Evolutionary conservation across 2,113 vertebrate species (phyloP), one percentile per base, ranked within the genome.

Genomic region (Trinectes maculatus): DNA sequence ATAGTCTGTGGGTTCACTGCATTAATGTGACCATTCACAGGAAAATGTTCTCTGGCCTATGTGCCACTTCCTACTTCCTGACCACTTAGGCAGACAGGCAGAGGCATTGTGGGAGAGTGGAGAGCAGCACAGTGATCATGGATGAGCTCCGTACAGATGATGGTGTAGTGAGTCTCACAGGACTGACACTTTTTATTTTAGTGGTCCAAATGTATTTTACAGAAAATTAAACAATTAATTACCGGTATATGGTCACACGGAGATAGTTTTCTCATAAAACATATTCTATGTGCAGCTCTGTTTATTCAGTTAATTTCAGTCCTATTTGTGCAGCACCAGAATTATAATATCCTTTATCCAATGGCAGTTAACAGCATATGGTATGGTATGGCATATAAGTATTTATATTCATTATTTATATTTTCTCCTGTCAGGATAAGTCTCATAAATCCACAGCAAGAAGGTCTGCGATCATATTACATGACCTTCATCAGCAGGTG

Each of bases 71-170:
- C 34, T 76, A 64, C 77, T 76, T 74, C 59, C 2, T 40, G 49
- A 55, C 55, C 63, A 71, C 61, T 86, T 81, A 85, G 44, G 53
- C 36, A 79, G 74, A 77, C 70, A 60, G 36, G 22, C 54, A 21
- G 67, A 34, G 46, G 22, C 58, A 51, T 40, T 71, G 44, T 49
- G 26, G 66, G 29, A 47, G n/a, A 72, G 37, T 62, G 18, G 2
- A 26, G 13, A 44, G 34, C 3, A 34, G 10, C 46, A 39, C 42
- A 22, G 18, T 64, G 31, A 53, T 70, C 18, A 9, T 29, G 21
- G 64, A 73, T 11, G 43, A 74, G 56, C 10, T 39, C 54, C 26
- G 55, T 43, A 24, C 19, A 65, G 19, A 73, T 60, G 49, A 68
- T 67, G 19, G 16, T 42, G 46, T 48, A 29, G 19, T 34, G 60